These are phyloP conservation scores for Tethya wilhelma DNA, from an alignment of 37 sponge, comb jelly and placozoan genomes.

Conservation along the genomic window DNA sequence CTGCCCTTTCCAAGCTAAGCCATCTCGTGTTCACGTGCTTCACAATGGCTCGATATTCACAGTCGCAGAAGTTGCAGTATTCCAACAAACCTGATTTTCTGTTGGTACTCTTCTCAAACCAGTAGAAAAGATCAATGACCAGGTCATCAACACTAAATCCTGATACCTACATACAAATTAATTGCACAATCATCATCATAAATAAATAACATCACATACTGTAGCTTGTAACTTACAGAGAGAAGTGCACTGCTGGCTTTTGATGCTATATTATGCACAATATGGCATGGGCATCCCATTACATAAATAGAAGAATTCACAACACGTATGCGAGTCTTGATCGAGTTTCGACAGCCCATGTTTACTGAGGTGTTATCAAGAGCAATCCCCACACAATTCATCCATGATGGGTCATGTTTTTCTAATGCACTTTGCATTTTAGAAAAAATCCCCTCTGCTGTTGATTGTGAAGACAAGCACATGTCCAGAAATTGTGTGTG, in stretches of 20 bases:
- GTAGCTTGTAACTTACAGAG: background rate
- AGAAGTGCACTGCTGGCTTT: constrained; percentile 33
- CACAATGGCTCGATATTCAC: constrained; percentile 46
- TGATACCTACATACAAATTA: constrained; percentile 14
- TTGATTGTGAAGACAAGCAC: constrained; percentile 54
- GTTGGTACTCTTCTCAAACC: constrained; percentile 61
- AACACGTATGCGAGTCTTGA: constrained; percentile 40
- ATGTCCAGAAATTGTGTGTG: constrained; percentile 58
- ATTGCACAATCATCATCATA: background rate
- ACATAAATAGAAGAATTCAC: constrained; percentile 53
- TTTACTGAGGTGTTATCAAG: constrained; percentile 78
- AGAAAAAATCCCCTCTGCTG: constrained; percentile 49
- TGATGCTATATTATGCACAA: constrained; percentile 44
- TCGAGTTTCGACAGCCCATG: constrained; percentile 48
- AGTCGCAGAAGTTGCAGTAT: constrained; percentile 56
- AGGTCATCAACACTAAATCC: constrained; percentile 59
- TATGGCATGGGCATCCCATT: too few relatives aligned
- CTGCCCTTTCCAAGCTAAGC: constrained; percentile 48
- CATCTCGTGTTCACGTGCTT: constrained; percentile 62
- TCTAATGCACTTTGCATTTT: constrained; percentile 47
- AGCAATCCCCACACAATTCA: constrained; percentile 46
- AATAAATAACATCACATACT: background rate
- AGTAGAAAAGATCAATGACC: constrained; percentile 47
- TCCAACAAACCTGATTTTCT: constrained; percentile 41
- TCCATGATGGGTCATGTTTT: constrained; percentile 32